Evolutionary conservation across 2,113 vertebrate species (phyloP).

Genomic region (Pithys albifrons): DNA sequence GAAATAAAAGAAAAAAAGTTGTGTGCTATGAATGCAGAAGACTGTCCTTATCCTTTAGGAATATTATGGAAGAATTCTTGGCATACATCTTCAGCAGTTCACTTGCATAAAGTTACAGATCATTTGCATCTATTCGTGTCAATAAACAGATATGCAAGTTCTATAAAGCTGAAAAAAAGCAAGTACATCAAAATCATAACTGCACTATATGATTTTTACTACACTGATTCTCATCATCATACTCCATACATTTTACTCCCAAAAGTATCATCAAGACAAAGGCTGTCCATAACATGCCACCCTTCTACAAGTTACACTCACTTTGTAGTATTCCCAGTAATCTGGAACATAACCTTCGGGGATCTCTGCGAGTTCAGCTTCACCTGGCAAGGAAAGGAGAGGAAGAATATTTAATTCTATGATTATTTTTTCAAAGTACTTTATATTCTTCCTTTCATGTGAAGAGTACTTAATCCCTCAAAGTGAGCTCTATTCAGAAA

Average conservation of each 20-base stretch:
- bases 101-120: neutral
- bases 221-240: neutral
- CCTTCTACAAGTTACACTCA: conserved; percentile 36
- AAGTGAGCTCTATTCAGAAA: neutral
- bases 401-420: neutral
- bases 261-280: neutral
- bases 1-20: neutral
- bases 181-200: neutral
- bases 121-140: neutral
- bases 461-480: neutral
- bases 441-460: neutral
- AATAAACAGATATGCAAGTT: neutral
- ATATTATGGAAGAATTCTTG: neutral
- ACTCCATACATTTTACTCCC: neutral
- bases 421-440: neutral
- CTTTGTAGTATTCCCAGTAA: conserved; percentile 93
- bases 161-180: neutral
- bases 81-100: neutral
- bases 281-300: neutral
- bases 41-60: neutral
- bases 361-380: conserved; percentile 89
- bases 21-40: neutral
- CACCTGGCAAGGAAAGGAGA: conserved; percentile 75
- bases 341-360: conserved; percentile 91
- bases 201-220: neutral